phyloP scores from a whole-genome alignment of 2,797 vertebrate species.

The Urophycis tenuis region DNA sequence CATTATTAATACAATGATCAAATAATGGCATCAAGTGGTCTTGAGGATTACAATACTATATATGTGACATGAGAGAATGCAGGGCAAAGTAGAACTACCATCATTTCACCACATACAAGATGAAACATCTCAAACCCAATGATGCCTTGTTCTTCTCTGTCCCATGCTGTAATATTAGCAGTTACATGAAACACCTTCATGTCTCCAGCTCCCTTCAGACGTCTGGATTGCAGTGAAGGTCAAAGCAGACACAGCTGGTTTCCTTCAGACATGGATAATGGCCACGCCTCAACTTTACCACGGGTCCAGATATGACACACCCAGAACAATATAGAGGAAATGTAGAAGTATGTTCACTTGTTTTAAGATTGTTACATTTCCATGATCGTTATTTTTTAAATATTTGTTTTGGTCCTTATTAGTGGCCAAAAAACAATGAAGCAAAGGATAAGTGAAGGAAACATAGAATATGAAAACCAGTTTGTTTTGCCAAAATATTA shows the following conservation, averaged over 20 bases:
- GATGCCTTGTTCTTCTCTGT: background rate
- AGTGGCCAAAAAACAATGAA: background rate
- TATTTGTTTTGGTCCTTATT: background rate
- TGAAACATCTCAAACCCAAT: background rate
- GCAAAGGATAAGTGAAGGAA: background rate
- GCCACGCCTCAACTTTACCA: background rate
- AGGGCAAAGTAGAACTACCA: background rate
- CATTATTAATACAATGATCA: background rate
- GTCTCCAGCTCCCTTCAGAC: background rate
- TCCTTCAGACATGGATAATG: background rate
- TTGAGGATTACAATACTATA: background rate
- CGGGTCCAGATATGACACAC: background rate
- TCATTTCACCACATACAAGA: background rate
- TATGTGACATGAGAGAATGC: background rate
- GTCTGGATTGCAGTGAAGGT: background rate
- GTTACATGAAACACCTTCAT: background rate
- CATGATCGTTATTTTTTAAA: conserved; percentile 21
- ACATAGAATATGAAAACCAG: background rate
- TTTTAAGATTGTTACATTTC: conserved; percentile 9
- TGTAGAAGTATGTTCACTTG: conserved; percentile 26
- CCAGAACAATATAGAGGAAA: background rate
- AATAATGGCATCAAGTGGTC: background rate
- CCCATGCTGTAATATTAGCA: background rate
- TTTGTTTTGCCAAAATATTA: no score
- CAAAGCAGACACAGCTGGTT: background rate